phyloP scores from a whole-genome alignment of 2,113 vertebrate species.

The Chlamydotis undulata region DNA sequence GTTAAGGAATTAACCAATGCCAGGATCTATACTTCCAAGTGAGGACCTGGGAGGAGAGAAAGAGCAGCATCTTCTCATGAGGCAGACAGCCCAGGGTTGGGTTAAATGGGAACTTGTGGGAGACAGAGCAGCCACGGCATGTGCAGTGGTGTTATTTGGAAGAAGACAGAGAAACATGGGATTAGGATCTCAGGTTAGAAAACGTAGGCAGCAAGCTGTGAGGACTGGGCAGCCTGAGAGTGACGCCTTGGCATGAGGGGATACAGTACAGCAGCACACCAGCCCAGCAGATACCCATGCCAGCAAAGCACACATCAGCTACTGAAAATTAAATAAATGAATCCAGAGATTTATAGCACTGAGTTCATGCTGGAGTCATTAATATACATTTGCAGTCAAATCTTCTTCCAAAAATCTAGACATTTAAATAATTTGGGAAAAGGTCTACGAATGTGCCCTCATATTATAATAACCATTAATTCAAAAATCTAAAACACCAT shows the following conservation, averaged over 20 bases:
- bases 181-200: background rate
- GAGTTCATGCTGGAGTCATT: background rate
- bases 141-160: background rate
- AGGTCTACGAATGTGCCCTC: background rate
- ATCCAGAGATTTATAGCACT: background rate
- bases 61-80: rapidly evolving
- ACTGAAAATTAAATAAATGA: background rate
- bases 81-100: background rate
- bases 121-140: background rate
- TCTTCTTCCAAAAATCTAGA: background rate
- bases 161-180: background rate
- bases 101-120: background rate
- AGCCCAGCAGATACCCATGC: background rate
- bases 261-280: background rate
- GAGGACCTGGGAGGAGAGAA: background rate
- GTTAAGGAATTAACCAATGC: background rate
- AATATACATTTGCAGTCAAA: background rate
- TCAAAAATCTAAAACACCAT: background rate
- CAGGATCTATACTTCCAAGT: background rate
- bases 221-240: background rate
- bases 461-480: background rate
- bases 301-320: background rate
- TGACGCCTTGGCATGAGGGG: background rate
- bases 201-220: background rate
- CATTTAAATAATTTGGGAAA: background rate